Conservation (phyloP, 2,888 invertebrate genomes). For the Elgonia sp. region DNA sequence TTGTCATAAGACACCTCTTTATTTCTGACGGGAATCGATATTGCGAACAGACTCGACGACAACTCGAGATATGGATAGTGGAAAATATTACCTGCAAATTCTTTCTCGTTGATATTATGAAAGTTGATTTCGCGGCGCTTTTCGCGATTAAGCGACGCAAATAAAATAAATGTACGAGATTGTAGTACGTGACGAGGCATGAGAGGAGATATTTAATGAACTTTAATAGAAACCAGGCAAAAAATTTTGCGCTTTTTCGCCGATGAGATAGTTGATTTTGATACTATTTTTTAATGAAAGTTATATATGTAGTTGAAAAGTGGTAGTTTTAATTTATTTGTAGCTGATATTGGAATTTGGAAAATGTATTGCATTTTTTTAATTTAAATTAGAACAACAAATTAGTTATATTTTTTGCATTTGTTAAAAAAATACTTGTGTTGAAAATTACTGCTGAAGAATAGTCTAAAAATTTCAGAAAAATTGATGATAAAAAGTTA, state of each 20-base stretch:
- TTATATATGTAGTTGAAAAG: too few species aligned
- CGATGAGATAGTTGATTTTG: too few species aligned
- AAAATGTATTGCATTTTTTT: too few species aligned
- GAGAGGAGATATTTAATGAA: conserved; percentile 8
- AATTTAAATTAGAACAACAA: too few species aligned
- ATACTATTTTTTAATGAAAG: too few species aligned
- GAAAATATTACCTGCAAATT: conserved; percentile 31
- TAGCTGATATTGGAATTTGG: too few species aligned
- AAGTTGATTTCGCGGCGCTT: conserved; percentile 31
- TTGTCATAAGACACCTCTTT: conserved; percentile 64
- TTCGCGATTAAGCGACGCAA: conserved; percentile 20
- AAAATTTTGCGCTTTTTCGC: not conserved
- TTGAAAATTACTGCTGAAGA: too few species aligned
- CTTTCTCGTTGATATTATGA: conserved; percentile 13
- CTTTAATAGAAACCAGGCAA: not conserved
- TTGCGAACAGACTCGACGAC: conserved; percentile 36
- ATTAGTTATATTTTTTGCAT: too few species aligned
- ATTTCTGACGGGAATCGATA: conserved; percentile 54
- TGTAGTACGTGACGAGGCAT: conserved; percentile 5
- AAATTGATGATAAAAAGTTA: too few species aligned
- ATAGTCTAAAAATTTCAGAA: too few species aligned
- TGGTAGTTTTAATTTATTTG: too few species aligned
- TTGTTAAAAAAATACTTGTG: too few species aligned
- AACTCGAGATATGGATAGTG: conserved; percentile 30
- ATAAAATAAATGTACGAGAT: conserved; percentile 10